Conservation (phyloP, 2,113 vertebrate genomes). For the Harpagus bidentatus region DNA sequence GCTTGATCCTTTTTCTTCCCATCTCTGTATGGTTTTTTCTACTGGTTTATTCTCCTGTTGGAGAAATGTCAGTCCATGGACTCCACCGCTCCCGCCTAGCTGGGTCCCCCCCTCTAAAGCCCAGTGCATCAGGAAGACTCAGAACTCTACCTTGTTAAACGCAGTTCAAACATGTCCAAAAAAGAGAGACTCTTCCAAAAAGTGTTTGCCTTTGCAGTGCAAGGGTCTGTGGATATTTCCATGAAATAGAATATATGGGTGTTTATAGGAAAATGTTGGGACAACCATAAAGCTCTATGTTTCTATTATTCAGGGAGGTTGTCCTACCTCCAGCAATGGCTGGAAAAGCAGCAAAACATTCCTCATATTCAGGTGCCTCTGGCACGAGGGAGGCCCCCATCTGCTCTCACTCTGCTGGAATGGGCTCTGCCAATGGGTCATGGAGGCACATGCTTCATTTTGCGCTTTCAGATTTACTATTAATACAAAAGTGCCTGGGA, state of each 20-base stretch:
- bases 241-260: not conserved
- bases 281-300: not conserved
- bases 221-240: not conserved
- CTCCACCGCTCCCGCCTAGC: not conserved
- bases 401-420: not conserved
- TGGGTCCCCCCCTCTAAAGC: not conserved
- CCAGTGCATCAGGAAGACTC: not conserved
- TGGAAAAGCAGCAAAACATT: not conserved
- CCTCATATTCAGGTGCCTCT: not conserved
- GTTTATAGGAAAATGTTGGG: not conserved
- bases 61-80: not conserved
- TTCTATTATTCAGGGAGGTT: not conserved
- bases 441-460: not conserved
- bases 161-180: not conserved
- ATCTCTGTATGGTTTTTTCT: not conserved
- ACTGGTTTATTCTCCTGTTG: not conserved
- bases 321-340: not conserved
- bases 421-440: accelerated
- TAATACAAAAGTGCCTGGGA: not conserved
- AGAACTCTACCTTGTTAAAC: not conserved
- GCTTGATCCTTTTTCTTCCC: not conserved
- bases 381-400: accelerated
- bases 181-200: not conserved
- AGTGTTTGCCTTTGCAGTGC: not conserved
- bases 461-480: not conserved